These are phyloP conservation scores for Pharmacophagus antenor DNA, from an alignment of 2,888 invertebrate species.

Conservation along the genomic window DNA sequence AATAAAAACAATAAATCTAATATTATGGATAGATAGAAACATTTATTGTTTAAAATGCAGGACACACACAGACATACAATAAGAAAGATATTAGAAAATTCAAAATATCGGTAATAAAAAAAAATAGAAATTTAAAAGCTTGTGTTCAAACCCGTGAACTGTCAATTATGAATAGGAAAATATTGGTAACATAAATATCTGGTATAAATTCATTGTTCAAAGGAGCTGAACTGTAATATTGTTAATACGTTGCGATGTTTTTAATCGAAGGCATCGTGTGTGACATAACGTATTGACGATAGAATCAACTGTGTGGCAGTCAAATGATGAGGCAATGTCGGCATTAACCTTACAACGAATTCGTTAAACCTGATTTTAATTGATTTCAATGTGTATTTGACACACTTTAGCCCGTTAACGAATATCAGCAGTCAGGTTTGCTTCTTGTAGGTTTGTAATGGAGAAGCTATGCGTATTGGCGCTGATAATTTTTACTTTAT, in stretches of 20 bases:
- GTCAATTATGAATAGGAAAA: too few species aligned
- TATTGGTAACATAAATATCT: background rate
- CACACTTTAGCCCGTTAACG: background rate
- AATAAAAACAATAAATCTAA: too few species aligned
- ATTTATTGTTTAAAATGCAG: too few species aligned
- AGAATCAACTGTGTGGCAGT: background rate
- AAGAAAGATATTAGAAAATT: too few species aligned
- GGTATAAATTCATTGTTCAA: background rate
- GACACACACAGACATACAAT: too few species aligned
- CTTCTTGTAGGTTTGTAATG: background rate
- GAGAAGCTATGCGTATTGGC: too few species aligned
- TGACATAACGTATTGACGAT: background rate
- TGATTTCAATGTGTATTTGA: background rate
- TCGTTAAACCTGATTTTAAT: slow-evolving; percentile 3
- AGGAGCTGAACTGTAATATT: background rate
- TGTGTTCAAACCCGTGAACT: too few species aligned
- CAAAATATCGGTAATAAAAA: too few species aligned
- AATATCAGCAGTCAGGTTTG: background rate
- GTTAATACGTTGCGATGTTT: background rate
- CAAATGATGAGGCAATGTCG: background rate
- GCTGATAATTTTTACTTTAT: too few species aligned
- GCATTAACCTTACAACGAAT: slow-evolving; percentile 6
- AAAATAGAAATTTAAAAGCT: too few species aligned
- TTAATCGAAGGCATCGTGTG: background rate
- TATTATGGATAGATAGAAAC: too few species aligned